Evolutionary conservation across 2,797 vertebrate genomes (phyloP).

Genomic region (Sebastes baramenuke): DNA sequence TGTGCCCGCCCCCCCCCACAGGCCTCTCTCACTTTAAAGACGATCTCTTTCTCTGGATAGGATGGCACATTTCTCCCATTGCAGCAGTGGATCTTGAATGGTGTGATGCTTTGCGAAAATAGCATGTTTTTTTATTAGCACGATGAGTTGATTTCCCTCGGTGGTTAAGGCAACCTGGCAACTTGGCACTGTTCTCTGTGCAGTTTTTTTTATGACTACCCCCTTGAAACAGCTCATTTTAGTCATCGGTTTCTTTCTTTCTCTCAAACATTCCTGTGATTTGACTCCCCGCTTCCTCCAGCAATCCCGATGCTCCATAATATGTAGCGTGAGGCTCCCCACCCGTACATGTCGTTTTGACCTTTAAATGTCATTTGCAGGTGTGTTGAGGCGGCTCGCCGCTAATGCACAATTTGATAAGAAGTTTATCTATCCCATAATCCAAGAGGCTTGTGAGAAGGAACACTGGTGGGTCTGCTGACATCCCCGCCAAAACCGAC

Average conservation of each 20-base stretch:
- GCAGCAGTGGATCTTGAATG: slow-evolving; percentile 37
- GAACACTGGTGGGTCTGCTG: slow-evolving; percentile 13
- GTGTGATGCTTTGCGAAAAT: slow-evolving; percentile 48
- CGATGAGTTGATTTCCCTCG: slow-evolving; percentile 59
- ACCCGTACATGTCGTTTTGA: slow-evolving; percentile 66
- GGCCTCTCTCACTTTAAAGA: slow-evolving; percentile 28
- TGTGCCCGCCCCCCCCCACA: slow-evolving; percentile 6
- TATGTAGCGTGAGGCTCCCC: slow-evolving; percentile 47
- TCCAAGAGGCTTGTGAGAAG: slow-evolving; percentile 44
- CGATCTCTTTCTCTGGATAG: slow-evolving; percentile 15
- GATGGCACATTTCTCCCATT: slow-evolving; percentile 39
- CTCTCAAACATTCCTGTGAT: slow-evolving; percentile 34
- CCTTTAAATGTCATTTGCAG: slow-evolving; percentile 79
- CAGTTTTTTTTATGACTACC: slow-evolving; percentile 11
- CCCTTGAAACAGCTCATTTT: slow-evolving; percentile 37
- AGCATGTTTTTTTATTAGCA: slow-evolving; percentile 51
- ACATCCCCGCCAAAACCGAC: slow-evolving; percentile 20
- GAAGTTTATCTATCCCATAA: slow-evolving; percentile 63
- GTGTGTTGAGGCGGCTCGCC: slow-evolving; percentile 57
- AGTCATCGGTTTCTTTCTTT: not conserved
- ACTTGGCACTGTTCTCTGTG: slow-evolving; percentile 41
- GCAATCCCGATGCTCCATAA: slow-evolving; percentile 36
- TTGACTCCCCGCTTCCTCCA: slow-evolving; percentile 23
- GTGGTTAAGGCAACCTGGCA: slow-evolving; percentile 49
- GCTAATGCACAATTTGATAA: slow-evolving; percentile 73